Evolutionary conservation across 1,140 invertebrate species (phyloP), one percentile per base, ranked within the genome.

Genomic region (Eumeta japonica): DNA sequence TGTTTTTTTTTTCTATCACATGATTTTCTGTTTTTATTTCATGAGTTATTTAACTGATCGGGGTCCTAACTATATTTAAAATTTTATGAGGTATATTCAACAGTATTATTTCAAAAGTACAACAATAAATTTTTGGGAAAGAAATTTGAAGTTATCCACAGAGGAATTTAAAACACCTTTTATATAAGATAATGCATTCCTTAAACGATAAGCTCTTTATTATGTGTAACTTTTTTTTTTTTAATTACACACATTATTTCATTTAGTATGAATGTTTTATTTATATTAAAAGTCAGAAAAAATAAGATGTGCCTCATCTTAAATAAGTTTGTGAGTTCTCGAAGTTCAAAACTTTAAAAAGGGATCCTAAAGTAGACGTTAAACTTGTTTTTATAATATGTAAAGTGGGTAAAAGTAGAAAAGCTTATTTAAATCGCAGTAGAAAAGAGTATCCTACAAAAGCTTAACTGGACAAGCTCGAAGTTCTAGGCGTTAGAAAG

Each of bases 161-260:
- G n/a, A n/a, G n/a, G n/a, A n/a, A n/a, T n/a, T n/a, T n/a, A n/a
- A n/a, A n/a, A n/a, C n/a, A n/a, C n/a, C n/a, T n/a, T n/a, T n/a
- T n/a, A n/a, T n/a, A n/a, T n/a, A n/a, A n/a, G n/a, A n/a, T n/a
- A n/a, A n/a, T n/a, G 52, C 43, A 52, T 62, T 63, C 56, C 62
- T 58, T 66, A 68, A 64, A 58, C 52, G 60, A 58, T 73, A 73
- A 73, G 68, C 68, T 73, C 68, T 46, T 66, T 45, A 46, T 58
- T 56, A 48, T 46, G 43, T 56, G n/a, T n/a, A n/a, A n/a, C n/a
- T n/a, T n/a, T n/a, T n/a, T n/a, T n/a, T n/a, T n/a, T n/a, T n/a
- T n/a, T n/a, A n/a, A n/a, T n/a, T n/a, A n/a, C n/a, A n/a, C n/a
- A n/a, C n/a, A n/a, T n/a, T n/a, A n/a, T n/a, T n/a, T n/a, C n/a